Percentiles rank a stretch among this genome's conserved stretches.
Conservation (phyloP, 1,140 invertebrate species). For the Vollenhovia emeryi region DNA sequence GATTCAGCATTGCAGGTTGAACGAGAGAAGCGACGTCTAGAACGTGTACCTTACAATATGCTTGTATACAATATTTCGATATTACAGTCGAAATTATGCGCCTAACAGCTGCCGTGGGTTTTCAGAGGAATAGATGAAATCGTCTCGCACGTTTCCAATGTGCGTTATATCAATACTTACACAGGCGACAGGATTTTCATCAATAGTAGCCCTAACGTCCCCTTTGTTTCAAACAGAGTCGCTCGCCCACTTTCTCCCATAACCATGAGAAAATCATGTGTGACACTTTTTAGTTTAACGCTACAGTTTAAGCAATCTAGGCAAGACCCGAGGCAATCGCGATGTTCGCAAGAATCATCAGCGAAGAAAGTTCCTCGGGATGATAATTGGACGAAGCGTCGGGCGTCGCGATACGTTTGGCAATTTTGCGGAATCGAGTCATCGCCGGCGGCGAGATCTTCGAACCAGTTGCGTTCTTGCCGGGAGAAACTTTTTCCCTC, state of each 20-base stretch:
- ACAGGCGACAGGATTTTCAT: not conserved
- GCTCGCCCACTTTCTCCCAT: not conserved
- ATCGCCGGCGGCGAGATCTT: slow-evolving; percentile 43
- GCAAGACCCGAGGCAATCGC: not conserved
- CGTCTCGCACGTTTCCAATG: not conserved
- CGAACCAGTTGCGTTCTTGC: slow-evolving; percentile 50
- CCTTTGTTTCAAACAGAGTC: not conserved
- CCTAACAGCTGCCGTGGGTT: not conserved
- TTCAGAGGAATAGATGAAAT: not conserved
- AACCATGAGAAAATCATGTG: not conserved
- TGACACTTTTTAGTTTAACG: not conserved
- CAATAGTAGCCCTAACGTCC: not conserved
- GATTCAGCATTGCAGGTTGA: slow-evolving; percentile 1
- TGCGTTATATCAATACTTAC: not conserved
- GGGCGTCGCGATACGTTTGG: slow-evolving; percentile 17
- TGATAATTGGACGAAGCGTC: slow-evolving; percentile 13
- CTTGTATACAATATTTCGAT: not conserved
- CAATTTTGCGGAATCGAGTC: slow-evolving; percentile 40
- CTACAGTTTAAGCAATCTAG: not conserved
- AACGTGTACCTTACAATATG: not conserved
- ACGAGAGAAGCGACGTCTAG: not conserved
- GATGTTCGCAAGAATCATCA: slow-evolving; percentile 1
- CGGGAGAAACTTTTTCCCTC: slow-evolving; percentile 51
- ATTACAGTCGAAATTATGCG: slow-evolving; percentile 5
- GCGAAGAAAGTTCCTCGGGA: not conserved